Base-by-base conservation (phyloP, 2,797 vertebrate genomes). In the Luscinia megarhynchos region DNA sequence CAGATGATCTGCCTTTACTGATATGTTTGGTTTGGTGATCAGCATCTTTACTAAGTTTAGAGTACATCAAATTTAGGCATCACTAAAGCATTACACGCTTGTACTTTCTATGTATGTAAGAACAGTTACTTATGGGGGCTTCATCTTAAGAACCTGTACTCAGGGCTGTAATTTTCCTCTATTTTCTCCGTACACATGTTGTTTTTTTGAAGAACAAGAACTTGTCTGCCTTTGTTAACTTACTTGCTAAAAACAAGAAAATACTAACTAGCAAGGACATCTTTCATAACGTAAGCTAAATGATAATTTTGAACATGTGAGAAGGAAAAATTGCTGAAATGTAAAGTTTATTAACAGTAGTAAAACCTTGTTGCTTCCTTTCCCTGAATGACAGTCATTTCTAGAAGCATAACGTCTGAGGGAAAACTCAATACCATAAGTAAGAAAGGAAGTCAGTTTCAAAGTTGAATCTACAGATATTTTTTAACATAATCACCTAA, bases 121-220 rank as follows among this genome's bases (percentile, higher is more conserved):
- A 75, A 36, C 40, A 78, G 32, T 86, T 72, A 48, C 38, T 77
- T 79, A 12, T 77, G 53, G 4, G 29, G 58, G 36, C 59, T 84
- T 72, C 58, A 34, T 63, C 36, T 75, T 68, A 55, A 79, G 48
- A 64, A 77, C 14, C 23, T 77, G 11, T 61, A 14, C 29, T 78
- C 26, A 54, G 26, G 68, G 30, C 59, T 45, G 11, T 78, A 55
- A 32, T 90, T 91, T 94, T 91, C 53, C 21, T 82, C 13, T 69
- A 0, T 88, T 78, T 94, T 84, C 41, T 73, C 45, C 59, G 26
- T 38, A 48, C 10, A 16, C 0, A 0, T 1, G 0, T 66, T 93
- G 38, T 36, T 84, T 66, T 19, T 75, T 78, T 73, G 43, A 55
- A 61, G 64, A 69, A 40, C n/a, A 79, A 81, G 43, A 63, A 54